phyloP scores from a whole-genome alignment of 2,888 invertebrate genomes.

The Nomada hirtipes region DNA sequence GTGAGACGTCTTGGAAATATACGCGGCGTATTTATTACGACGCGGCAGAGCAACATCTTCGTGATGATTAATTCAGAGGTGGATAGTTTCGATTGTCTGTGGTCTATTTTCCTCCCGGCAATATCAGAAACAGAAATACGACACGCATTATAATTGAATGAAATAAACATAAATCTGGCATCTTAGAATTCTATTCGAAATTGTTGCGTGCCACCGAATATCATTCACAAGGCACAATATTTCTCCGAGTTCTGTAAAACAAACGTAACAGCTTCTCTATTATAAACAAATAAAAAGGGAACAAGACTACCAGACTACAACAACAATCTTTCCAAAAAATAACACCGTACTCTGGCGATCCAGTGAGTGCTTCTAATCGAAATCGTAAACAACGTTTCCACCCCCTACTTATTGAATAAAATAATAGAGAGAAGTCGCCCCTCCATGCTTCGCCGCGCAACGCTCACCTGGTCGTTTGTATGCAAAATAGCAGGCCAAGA shows the following conservation, averaged over 20 bases:
- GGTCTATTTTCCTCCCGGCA: neutral
- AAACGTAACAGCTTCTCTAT: too few relatives aligned
- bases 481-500: slow-evolving; percentile 29
- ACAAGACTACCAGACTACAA: neutral
- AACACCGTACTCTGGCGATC: neutral
- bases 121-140: too few relatives aligned
- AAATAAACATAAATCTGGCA: too few relatives aligned
- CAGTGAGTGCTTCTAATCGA: neutral
- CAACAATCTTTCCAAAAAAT: neutral
- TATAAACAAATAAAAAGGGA: too few relatives aligned
- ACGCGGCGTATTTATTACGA: neutral
- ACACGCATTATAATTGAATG: too few relatives aligned
- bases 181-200: too few relatives aligned
- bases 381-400: neutral
- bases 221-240: too few relatives aligned
- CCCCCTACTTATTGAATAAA: neutral
- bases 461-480: neutral
- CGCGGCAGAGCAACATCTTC: too few relatives aligned
- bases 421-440: neutral
- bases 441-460: neutral
- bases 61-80: neutral
- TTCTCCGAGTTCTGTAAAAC: too few relatives aligned
- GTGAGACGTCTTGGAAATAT: neutral
- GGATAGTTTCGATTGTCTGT: too few relatives aligned
- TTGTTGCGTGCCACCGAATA: too few relatives aligned